Base-by-base conservation (phyloP, 1,140 invertebrate species). In the Matsumurasca onukii region DNA sequence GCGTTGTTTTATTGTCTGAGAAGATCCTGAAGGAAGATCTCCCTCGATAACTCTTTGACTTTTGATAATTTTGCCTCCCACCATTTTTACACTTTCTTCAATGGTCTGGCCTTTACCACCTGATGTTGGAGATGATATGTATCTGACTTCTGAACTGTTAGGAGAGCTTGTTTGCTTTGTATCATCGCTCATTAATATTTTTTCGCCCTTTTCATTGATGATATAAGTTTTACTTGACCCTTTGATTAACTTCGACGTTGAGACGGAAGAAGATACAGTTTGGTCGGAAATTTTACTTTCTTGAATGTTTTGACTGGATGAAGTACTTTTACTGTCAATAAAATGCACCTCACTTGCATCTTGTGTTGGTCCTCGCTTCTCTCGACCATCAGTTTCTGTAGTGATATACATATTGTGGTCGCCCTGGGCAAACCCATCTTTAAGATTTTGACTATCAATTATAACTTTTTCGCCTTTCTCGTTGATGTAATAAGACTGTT, bases 1-100 rank as follows among this genome's bases (percentile, higher is more conserved):
- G 2, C 29, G 3, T 27, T 66, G 22, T 52, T 31, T 45, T 9
- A 20, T 34, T 20, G 9, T 15, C 27, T 66, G 12, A 20, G 31
- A 29, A 52, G 25, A 25, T 27, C 24, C 25, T 30, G 48, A 31
- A 22, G 48, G 25, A n/a, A n/a, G n/a, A 31, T n/a, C 27, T 15
- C 39, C 31, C 51, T 48, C 31, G 1, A 30, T 27, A 2, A 64
- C 17, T 25, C 31, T 45, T 34, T 27, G n/a, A 31, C 24, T 62
- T 64, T 49, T 61, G 29, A 69, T 61, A 69, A 69, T 62, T 49
- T 69, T 69, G 3, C 68, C 68, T 1, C 68, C 68, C n/a, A 69
- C 31, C 55, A 65, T 69, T 15, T 48, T 62, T 29, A 69, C 61
- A 48, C 20, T 49, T 20, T 69, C 68, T 22, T 65, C 39, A 24